Evolutionary conservation across 2,888 invertebrate species (phyloP), one percentile per base, ranked within the genome.

Genomic region (Rhamnusium bicolor): DNA sequence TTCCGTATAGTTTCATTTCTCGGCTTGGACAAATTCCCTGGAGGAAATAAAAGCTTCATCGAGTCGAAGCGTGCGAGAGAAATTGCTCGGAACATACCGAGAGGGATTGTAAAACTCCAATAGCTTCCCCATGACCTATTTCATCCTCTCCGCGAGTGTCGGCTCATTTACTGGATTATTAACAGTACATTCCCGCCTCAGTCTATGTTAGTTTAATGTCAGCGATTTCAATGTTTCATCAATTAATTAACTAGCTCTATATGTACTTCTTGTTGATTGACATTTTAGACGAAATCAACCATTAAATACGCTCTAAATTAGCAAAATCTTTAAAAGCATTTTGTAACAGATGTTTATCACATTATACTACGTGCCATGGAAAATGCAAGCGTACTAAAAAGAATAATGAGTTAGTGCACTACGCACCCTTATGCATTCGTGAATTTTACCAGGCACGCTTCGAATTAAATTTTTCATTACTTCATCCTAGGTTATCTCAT

Each of bases 1-100:
- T 85, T 86, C 81, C 79, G 80, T 84, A 85, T 81, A 84, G 85
- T 85, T 85, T 85, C 84, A 84, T 85, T 85, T 83, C 82, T 78
- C 82, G 80, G 83, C 81, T 81, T 78, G 83, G 83, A 84, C 84
- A 85, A 85, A 86, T 85, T 86, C 87, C 86, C 86, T 76, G 66
- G 85, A 83, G 87, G 85, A 86, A 86, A 87, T 87, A 87, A 87
- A 87, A 87, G 87, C 87, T 86, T 86, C 86, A 86, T 86, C 87
- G 86, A 84, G 83, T 84, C 84, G 85, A 79, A 80, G 82, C 83
- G 82, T 78, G 80, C 80, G 73, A 79, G 82, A 84, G 86, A 87
- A 87, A 87, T 87, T 87, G 86, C 85, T 86, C 85, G 86, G 86
- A 86, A 86, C 86, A 85, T 85, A 84, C 81, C 72, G 76, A 72